Evolutionary conservation across 1,140 invertebrate species (phyloP), one percentile per base, ranked within the genome.

Genomic region (Lepidostoma basale): DNA sequence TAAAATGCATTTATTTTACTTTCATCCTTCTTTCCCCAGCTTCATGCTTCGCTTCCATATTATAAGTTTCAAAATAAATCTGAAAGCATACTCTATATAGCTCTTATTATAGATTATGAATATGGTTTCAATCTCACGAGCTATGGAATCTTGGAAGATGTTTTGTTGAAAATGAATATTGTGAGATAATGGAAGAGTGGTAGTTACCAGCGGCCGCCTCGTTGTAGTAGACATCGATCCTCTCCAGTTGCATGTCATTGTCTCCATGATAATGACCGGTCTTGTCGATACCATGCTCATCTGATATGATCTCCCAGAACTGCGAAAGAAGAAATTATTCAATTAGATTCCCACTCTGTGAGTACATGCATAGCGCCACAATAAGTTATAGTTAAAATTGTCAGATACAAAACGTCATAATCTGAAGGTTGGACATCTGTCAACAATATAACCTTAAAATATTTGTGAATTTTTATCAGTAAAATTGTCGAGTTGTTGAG

Each of bases 151-250:
- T 16, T 14, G 16, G 10, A 45, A 6, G 16, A 45, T 10, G 6
- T 45, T 18, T 5, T 6, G 14, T 4, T 5, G 23, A 10, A 54
- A 45, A 45, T 4, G 10, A 5, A 45, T 8, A 22, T 14, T 9
- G 6, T 8, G 8, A 26, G 22, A 62, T 25, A 42, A 10, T n/a
- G 16, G 3, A 20, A 62, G 23, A 28, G 22, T 25, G n/a, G 16
- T 25, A 95, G 82, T 93, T 94, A 73, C 93, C 93, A 69, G 88
- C 88, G 33, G 89, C 90, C 0, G 93, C 93, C 81, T 96, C 93
- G 82, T 94, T 96, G 83, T 95, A 97, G 81, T 96, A 97, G 1
- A 97, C 94, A 75, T 95, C 94, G 74, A 97, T 94, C 70, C 94
- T 85, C 77, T 96, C 94, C 64, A 92, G 77, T 76, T 96, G 94